Evolutionary conservation across 2,113 vertebrate genomes (phyloP).

Genomic region (Donacobius atricapilla): DNA sequence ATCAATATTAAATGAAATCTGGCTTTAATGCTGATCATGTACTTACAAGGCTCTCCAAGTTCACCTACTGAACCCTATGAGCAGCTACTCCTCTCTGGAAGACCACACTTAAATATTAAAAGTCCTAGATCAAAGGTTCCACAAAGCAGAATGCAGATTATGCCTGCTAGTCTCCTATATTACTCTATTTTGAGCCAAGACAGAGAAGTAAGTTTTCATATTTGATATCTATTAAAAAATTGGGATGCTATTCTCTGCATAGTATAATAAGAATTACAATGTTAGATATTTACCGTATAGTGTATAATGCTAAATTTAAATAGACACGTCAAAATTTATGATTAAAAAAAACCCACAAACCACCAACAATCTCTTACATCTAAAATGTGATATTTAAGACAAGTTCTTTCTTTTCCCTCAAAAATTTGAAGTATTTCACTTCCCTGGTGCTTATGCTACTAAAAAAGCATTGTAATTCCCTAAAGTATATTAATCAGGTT

Average conservation of each 20-base stretch:
- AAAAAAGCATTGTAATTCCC: neutral
- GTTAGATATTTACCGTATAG: neutral
- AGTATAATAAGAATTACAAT: neutral
- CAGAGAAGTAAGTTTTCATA: neutral
- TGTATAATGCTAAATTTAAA: neutral
- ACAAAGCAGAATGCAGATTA: neutral
- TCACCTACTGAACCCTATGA: neutral
- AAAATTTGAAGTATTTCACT: neutral
- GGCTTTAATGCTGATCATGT: neutral
- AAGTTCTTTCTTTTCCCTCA: neutral
- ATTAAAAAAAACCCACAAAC: neutral
- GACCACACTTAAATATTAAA: too few relatives aligned
- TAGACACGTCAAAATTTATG: neutral
- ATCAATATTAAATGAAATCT: neutral
- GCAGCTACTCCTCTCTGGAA: neutral
- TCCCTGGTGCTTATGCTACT: neutral
- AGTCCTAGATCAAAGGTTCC: neutral
- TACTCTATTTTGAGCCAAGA: neutral
- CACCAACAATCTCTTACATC: neutral
- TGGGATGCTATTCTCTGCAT: neutral
- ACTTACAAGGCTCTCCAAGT: neutral
- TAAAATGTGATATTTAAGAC: neutral
- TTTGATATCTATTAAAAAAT: neutral
- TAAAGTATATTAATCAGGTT: neutral
- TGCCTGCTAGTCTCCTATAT: neutral